Evolutionary conservation across 2,113 vertebrate species (phyloP), one percentile per base, ranked within the genome.

Genomic region (Neotoma lepida): DNA sequence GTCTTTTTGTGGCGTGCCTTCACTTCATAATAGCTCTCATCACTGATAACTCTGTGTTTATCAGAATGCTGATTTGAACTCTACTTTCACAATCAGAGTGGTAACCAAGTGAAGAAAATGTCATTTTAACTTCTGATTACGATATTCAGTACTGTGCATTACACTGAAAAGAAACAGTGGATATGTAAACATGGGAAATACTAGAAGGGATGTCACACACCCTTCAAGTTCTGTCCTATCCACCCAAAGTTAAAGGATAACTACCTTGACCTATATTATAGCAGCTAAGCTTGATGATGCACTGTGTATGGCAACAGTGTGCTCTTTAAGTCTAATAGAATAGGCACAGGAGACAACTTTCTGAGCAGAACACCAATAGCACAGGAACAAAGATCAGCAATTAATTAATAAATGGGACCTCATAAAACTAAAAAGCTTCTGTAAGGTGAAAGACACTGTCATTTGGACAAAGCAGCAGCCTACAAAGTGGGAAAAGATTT

Each of bases 251-350:
- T 44, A 39, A 9, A 7, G 4, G 14, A 39, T 1, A 2, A 0
- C 5, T 18, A 28, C 9, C 30, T 33, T 49, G 33, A 9, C 30
- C 17, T 10, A 6, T 24, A 12, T 77, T 49, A 4, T 1, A 89
- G 18, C 51, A 81, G 17, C 14, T 73, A 41, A 81, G 6, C 15
- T 33, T 58, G n/a, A 28, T 56, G 2, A 10, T 1, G 9, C 2
- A 7, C 12, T 28, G 1, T 4, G 2, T 20, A 9, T 15, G 13
- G 0, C 18, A 20, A 56, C 4, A 86, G 13, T 6, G 15, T 51
- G 6, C 24, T 33, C 12, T 44, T 61, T 1, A 44, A 13, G 0
- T 80, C 39, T 30, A 41, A 5, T 2, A 14, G 15, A 87, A 28
- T 6, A 80, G 49, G 9, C 33, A 78, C 18, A n/a, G 49, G 17